Base-by-base conservation (phyloP, 2,113 vertebrate species). In the Sapayoa aenigma region DNA sequence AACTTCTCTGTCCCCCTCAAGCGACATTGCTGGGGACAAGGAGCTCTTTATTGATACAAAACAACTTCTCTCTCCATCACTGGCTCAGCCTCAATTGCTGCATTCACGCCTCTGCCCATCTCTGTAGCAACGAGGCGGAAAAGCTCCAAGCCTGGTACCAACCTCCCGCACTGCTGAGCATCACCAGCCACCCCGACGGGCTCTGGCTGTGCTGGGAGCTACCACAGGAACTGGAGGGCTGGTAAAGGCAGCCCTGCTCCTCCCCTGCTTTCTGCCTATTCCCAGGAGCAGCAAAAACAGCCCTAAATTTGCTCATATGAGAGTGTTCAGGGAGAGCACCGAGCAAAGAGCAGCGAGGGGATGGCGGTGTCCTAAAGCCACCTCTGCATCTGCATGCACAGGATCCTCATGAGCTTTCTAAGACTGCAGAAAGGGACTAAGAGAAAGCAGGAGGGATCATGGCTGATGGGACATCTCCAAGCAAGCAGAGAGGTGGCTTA, bases 361-460 rank as follows among this genome's bases (percentile, higher is more conserved):
- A 1, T 18, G 60, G 46, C 49, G 10, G 31, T 2, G 30, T 23
- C 59, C 76, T 42, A 19, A 86, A 86, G 14, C n/a, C 53, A 59
- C 75, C 50, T 53, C 24, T 44, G 22, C 19, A 21, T 14, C 37
- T 37, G 8, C 27, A 24, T 0, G 0, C n/a, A 4, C 0, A 0
- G 66, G 46, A 5, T 31, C 30, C 19, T 30, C 56, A 33, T 84
- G 52, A 6, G 41, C 49, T 56, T 39, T 50, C 69, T 0, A 0
- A 4, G 46, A 0, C 11, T 31, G 19, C 73, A 71, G 77, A 23
- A 39, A 14, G 22, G 19, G 33, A 53, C 9, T 23, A 6, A 9
- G 79, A 17, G 27, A 17, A 39, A 4, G 3, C 7, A 47, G 28
- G 18, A 41, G 10, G 37, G 28, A 4, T 21, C 1, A 2, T 6